A percentile compares a stretch with the other conserved stretches of the same genome.
These are phyloP conservation scores for Drosophila peninsularis DNA, from an alignment of 2,888 invertebrate species.

Conservation along the genomic window DNA sequence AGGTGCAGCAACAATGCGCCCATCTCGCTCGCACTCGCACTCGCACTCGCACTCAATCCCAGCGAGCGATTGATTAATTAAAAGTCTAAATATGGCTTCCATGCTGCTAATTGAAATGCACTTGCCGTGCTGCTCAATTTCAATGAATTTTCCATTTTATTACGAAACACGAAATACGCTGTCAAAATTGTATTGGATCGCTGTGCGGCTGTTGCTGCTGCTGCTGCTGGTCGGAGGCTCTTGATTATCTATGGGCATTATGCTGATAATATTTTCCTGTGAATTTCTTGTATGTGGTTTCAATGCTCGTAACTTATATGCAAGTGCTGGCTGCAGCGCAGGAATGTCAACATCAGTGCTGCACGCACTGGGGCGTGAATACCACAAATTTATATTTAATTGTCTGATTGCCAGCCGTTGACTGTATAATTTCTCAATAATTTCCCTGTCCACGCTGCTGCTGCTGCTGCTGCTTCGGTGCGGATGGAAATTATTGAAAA, in stretches of 20 bases:
- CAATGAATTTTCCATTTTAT: constrained; percentile 81
- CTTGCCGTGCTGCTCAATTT: constrained; percentile 73
- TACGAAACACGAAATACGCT: constrained; percentile 79
- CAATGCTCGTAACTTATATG: constrained; percentile 29
- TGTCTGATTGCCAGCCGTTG: constrained; percentile 60
- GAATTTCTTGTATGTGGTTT: constrained; percentile 65
- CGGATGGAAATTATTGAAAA: constrained; percentile 51
- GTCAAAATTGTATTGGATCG: constrained; percentile 74
- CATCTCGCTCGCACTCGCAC: constrained; percentile 15
- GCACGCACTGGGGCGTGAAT: constrained; percentile 71
- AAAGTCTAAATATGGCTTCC: constrained; percentile 59
- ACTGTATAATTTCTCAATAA: constrained; percentile 76
- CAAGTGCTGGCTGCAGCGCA: constrained; percentile 32
- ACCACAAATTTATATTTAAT: constrained; percentile 81
- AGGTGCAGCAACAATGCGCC: constrained; percentile 27
- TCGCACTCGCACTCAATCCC: background rate
- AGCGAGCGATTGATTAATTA: constrained; percentile 67
- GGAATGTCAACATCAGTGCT: constrained; percentile 43
- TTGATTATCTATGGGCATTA: constrained; percentile 75
- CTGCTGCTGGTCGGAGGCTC: constrained; percentile 23
- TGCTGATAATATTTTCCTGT: constrained; percentile 81
- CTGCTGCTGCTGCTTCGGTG: constrained; percentile 32
- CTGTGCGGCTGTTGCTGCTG: background rate
- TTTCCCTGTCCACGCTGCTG: constrained; percentile 50
- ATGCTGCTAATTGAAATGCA: constrained; percentile 75